Base-by-base conservation (phyloP, 1,140 invertebrate genomes). In the Copidosoma floridanum region DNA sequence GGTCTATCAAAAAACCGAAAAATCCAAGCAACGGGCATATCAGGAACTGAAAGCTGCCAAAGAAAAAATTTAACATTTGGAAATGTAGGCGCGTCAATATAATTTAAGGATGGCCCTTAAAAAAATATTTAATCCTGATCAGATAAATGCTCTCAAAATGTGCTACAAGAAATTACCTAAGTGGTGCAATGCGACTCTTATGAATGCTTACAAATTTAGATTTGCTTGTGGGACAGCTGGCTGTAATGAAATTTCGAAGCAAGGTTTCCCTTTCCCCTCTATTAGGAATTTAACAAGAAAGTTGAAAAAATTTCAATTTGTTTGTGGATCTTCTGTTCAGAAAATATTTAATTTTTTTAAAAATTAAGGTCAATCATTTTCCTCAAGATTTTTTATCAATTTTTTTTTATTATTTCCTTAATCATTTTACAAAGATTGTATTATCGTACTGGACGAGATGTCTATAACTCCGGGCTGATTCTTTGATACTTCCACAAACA, bases 371-470 rank as follows among this genome's bases (percentile, higher is more conserved):
- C 41, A 7, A 21, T 20, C 40, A 10, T 18, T 53, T 65, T 46
- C 20, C 40, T 16, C 32, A 52, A 21, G 46, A 24, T 21, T 18
- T 52, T n/a, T n/a, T n/a, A n/a, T n/a, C n/a, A n/a, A n/a, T n/a
- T n/a, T n/a, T n/a, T n/a, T n/a, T n/a, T n/a, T n/a, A n/a, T n/a
- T n/a, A n/a, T n/a, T n/a, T n/a, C n/a, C n/a, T n/a, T n/a, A n/a
- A n/a, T n/a, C n/a, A n/a, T n/a, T n/a, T n/a, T n/a, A n/a, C 16
- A 62, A 47, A 57, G 47, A 62, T 29, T 57, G 54, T 21, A 24
- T 57, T n/a, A 23, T 65, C 27, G 26, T 57, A 37, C 37, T 62
- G 14, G 46, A 62, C 40, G 53, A 62, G 53, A 57, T 65, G 41
- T 35, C 37, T 43, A 53, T 52, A 16, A 4, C 23, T 0, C n/a